Percentiles rank a stretch among this genome's conserved stretches.
phyloP scores from a whole-genome alignment of 2,888 invertebrate species.

The Lordiphosa fenestrarum region DNA sequence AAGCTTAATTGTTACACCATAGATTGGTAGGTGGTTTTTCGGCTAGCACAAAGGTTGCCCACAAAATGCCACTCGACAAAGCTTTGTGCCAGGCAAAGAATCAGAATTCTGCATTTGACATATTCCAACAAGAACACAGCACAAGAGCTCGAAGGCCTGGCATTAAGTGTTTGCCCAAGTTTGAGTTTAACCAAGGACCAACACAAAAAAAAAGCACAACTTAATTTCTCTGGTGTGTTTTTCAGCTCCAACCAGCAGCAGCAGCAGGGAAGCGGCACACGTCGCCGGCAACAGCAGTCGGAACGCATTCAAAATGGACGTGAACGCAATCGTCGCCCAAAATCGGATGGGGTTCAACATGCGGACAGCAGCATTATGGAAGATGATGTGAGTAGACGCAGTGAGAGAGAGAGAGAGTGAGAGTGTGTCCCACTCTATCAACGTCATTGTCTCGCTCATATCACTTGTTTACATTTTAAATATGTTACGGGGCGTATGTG shows the following conservation, averaged over 20 bases:
- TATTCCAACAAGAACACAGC: slow-evolving; percentile 26
- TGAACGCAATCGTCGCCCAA: slow-evolving; percentile 78
- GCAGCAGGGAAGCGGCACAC: slow-evolving; percentile 55
- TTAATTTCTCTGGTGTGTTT: slow-evolving; percentile 20
- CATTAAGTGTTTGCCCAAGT: slow-evolving; percentile 31
- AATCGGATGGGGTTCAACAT: slow-evolving; percentile 78
- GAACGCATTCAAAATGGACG: slow-evolving; percentile 70
- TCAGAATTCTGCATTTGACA: slow-evolving; percentile 51
- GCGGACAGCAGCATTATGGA: slow-evolving; percentile 80
- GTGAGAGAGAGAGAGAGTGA: slow-evolving; percentile 6
- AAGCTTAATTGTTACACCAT: slow-evolving; percentile 14
- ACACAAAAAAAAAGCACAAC: slow-evolving; percentile 9
- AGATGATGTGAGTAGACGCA: slow-evolving; percentile 77
- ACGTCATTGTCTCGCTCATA: slow-evolving; percentile 20
- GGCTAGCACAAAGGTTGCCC: slow-evolving; percentile 6
- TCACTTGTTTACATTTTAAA: slow-evolving; percentile 52
- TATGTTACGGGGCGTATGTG: slow-evolving; percentile 37
- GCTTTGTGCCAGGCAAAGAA: slow-evolving; percentile 28
- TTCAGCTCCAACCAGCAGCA: slow-evolving; percentile 31
- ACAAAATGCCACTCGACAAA: slow-evolving; percentile 27
- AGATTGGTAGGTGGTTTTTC: slow-evolving; percentile 4
- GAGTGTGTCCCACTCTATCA: slow-evolving; percentile 34
- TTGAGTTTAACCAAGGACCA: slow-evolving; percentile 20
- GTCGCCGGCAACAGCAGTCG: slow-evolving; percentile 74
- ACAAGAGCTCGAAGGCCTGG: slow-evolving; percentile 8